phyloP scores from a whole-genome alignment of 2,888 invertebrate genomes.

The Prenolepis imparis region DNA sequence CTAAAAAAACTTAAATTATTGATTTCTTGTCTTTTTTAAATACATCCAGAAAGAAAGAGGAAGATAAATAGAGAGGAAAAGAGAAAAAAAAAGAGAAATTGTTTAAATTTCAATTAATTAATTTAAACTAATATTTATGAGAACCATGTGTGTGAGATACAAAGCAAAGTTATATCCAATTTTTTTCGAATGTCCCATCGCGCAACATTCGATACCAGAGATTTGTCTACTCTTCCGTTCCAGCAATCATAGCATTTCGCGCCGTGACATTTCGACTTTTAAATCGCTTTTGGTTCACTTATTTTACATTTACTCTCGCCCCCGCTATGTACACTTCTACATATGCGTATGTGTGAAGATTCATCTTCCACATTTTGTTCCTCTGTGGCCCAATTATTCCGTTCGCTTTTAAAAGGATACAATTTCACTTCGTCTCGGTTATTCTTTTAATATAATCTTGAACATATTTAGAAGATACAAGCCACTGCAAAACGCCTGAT shows the following conservation, averaged over 20 bases:
- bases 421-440: slow-evolving; percentile 11
- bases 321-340: slow-evolving; percentile 62
- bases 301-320: slow-evolving; percentile 64
- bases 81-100: neutral
- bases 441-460: slow-evolving; percentile 9
- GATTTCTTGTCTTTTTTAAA: neutral
- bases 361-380: slow-evolving; percentile 16
- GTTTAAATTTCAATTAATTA: slow-evolving; percentile 29
- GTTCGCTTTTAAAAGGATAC: slow-evolving; percentile 3
- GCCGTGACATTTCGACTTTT: slow-evolving; percentile 41
- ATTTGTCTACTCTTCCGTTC: slow-evolving; percentile 46
- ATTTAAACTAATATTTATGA: slow-evolving; percentile 39
- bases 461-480: slow-evolving; percentile 18
- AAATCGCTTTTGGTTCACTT: slow-evolving; percentile 55
- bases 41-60: neutral
- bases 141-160: slow-evolving; percentile 16
- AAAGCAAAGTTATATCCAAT: slow-evolving; percentile 25
- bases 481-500: slow-evolving; percentile 21
- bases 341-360: slow-evolving; percentile 22
- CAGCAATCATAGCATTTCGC: slow-evolving; percentile 45
- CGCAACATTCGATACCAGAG: slow-evolving; percentile 44
- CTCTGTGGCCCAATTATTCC: slow-evolving; percentile 26
- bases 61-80: neutral
- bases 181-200: slow-evolving; percentile 18
- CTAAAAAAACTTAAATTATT: slow-evolving; percentile 6